Base-by-base conservation (phyloP, 2,888 invertebrate genomes). In the Caenorhabditis sinica region DNA sequence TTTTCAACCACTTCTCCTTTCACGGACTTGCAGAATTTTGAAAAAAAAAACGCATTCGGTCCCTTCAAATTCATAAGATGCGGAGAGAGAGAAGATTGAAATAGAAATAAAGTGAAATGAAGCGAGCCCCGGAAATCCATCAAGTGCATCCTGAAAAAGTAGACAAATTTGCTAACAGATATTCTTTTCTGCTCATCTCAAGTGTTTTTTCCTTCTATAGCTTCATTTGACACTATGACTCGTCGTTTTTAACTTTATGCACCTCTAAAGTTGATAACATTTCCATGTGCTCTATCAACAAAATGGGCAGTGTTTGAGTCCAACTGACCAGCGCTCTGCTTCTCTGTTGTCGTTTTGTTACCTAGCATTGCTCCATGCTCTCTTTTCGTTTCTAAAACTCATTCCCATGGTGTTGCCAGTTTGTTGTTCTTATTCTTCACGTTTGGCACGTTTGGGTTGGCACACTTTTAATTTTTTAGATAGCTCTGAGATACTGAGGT, bases 161-260 rank as follows among this genome's bases (percentile, higher is more conserved):
- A 56, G 56, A 69, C 36, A 25, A 61, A 68, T 49, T 58, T 20
- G 56, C 53, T 65, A 58, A 58, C 72, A 72, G 56, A 61, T 63
- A 49, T 20, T n/a, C 25, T 49, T 17, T 23, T 25, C 60, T 56
- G 20, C 30, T 63, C 53, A 43, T 61, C 5, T 49, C n/a, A 13
- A 0, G 2, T 30, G 20, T n/a, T 11, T 43, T 75, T 66, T 17
- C n/a, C n/a, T n/a, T n/a, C 20, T n/a, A 60, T 33, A 60, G 25
- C 74, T 23, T 28, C 61, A 65, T 15, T 66, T 51, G 45, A 49
- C 45, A 23, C 40, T 25, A 28, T 25, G 40, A 40, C 1, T 56
- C 11, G 23, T 23, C 36, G 20, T 40, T 51, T 40, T 23, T 36
- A 51, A 68, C 51, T 53, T 65, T n/a, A 61, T 49, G 23, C n/a